Conservation (phyloP, 2,888 invertebrate species). For the Erebia palarica region DNA sequence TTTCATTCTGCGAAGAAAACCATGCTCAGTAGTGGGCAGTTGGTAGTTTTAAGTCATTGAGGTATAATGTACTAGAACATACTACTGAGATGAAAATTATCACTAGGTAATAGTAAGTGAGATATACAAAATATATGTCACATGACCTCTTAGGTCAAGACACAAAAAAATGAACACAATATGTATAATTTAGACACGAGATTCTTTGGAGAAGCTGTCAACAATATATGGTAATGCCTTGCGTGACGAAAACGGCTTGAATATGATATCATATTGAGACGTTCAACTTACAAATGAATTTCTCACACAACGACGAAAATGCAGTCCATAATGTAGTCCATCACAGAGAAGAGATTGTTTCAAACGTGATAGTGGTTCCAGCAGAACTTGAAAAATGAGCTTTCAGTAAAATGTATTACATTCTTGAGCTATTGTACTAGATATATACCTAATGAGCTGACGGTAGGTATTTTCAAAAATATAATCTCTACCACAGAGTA, state of each 20-base stretch:
- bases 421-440: too few species aligned
- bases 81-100: background rate
- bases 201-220: constrained; percentile 46
- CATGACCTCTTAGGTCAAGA: constrained; percentile 51
- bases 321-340: too few species aligned
- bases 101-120: background rate
- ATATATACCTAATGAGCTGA: too few species aligned
- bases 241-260: constrained; percentile 36
- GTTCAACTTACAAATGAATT: constrained; percentile 14
- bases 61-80: too few species aligned
- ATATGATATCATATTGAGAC: constrained; percentile 25
- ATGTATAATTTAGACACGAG: constrained; percentile 54
- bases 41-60: background rate
- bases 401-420: too few species aligned
- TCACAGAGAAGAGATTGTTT: too few species aligned
- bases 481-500: too few species aligned
- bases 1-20: too few species aligned
- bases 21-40: too few species aligned
- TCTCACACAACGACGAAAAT: background rate
- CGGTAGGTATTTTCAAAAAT: too few species aligned
- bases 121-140: constrained; percentile 36
- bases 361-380: too few species aligned
- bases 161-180: constrained; percentile 54
- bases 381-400: too few species aligned
- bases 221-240: constrained; percentile 41